A percentile compares a stretch with the other conserved stretches of the same genome.
Evolutionary conservation across 2,888 invertebrate genomes (phyloP).

Genomic region (Agapostemon virescens): DNA sequence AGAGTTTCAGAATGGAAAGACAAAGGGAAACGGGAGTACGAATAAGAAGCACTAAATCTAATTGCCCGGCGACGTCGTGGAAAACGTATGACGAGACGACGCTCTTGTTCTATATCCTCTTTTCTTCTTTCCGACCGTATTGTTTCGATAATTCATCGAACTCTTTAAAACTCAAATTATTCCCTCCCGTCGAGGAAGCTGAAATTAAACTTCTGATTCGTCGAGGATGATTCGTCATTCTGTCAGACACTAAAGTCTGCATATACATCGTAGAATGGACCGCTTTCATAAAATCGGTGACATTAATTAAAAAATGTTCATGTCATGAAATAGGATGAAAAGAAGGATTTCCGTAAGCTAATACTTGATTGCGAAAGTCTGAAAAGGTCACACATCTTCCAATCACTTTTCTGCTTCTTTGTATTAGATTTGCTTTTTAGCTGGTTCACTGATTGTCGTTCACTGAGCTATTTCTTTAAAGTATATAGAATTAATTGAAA

Average conservation of each 20-base stretch:
- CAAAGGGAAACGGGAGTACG: constrained; percentile 50
- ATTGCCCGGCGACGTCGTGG: constrained; percentile 64
- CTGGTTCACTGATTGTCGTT: no score
- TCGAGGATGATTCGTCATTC: neutral
- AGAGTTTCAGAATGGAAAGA: constrained; percentile 48
- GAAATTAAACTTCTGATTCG: neutral
- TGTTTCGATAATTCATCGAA: constrained; percentile 45
- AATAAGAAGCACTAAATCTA: constrained; percentile 67
- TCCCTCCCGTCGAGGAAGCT: neutral
- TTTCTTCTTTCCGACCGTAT: constrained; percentile 4
- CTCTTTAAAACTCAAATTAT: constrained; percentile 14
- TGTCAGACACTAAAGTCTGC: neutral
- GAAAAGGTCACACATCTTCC: no score
- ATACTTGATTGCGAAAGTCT: no score
- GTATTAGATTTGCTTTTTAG: no score
- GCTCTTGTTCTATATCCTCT: constrained; percentile 38
- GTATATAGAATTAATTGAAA: no score
- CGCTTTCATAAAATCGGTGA: no score
- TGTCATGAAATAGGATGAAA: no score
- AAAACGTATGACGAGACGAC: constrained; percentile 60
- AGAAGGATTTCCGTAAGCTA: no score
- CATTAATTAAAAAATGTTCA: no score
- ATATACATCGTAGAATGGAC: no score
- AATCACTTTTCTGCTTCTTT: no score
- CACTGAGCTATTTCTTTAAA: no score